Base-by-base conservation (phyloP, 2,888 invertebrate genomes). In the Gasteruption jaculator region DNA sequence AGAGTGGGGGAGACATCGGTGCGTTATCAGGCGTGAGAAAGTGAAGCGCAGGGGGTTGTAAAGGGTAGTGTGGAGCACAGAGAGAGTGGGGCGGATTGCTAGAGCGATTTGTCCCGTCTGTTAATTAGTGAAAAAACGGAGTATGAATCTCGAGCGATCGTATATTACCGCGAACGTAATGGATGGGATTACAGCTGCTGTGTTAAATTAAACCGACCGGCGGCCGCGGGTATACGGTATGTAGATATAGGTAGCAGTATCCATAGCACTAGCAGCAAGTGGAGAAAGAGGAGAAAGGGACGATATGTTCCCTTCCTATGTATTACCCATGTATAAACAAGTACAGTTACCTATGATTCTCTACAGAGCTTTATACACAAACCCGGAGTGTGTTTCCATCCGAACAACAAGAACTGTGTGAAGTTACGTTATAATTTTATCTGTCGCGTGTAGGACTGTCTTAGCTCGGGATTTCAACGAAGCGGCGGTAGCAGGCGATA, bases 121-220 rank as follows among this genome's bases (percentile, higher is more conserved):
- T 71, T 70, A 71, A 71, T 71, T 71, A 71, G 70, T 68, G 69
- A 69, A 69, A 71, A 70, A 71, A 70, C 68, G 68, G 68, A 70
- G 69, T 70, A 70, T 70, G 70, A 71, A 70, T 70, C 70, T 70
- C 69, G 70, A 69, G 68, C 70, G 70, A 70, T 71, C 70, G 70
- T 70, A 71, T 70, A 70, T 71, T 69, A 71, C 70, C 63, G 55
- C 61, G 54, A 52, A 58, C 63, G 68, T 70, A 71, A 71, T 71
- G 65, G 69, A 71, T 71, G 70, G 70, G 69, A 71, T 70, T 71
- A 70, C 70, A 71, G 70, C 70, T 71, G 70, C 69, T 69, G 68
- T 61, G 70, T 68, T 71, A 71, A 70, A 71, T 71, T 71, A 68
- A 71, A 70, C 69, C 67, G 65, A 63, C 64, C 60, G 54, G 54